A percentile compares a stretch with the other conserved stretches of the same genome.
Conservation (phyloP, 1,140 invertebrate species). For the Halyomorpha halys region DNA sequence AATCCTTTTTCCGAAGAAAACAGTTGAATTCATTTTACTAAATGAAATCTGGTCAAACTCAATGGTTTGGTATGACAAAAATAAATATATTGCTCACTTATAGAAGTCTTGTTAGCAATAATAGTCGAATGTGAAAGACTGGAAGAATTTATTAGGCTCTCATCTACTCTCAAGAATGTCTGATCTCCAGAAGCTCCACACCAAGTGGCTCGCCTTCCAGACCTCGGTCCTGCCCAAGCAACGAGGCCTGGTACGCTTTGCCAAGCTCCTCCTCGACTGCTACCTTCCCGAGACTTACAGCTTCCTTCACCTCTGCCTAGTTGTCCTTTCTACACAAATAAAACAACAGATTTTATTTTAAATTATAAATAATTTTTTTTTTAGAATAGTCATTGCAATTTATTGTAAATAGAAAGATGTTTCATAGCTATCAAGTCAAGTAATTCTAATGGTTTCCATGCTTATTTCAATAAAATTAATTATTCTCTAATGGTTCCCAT, state of each 20-base stretch:
- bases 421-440: too few relatives aligned
- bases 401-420: too few relatives aligned
- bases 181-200: constrained; percentile 88
- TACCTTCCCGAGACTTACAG: constrained; percentile 21
- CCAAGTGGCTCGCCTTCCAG: constrained; percentile 80
- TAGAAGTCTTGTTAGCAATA: constrained; percentile 74
- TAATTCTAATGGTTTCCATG: too few relatives aligned
- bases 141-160: constrained; percentile 79
- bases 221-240: constrained; percentile 62
- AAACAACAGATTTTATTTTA: not conserved
- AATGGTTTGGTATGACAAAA: not conserved
- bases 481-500: too few relatives aligned
- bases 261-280: constrained; percentile 47
- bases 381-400: too few relatives aligned
- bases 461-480: too few relatives aligned
- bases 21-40: too few relatives aligned
- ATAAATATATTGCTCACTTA: constrained; percentile 45
- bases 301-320: constrained; percentile 53
- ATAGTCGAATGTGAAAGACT: constrained; percentile 76
- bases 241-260: constrained; percentile 71
- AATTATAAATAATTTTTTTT: too few relatives aligned
- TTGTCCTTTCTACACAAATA: constrained; percentile 65
- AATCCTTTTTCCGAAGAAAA: too few relatives aligned
- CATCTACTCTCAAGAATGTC: constrained; percentile 89
- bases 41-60: too few relatives aligned